Evolutionary conservation across 2,113 vertebrate species (phyloP), one percentile per base, ranked within the genome.

Genomic region (Rutilus rutilus): DNA sequence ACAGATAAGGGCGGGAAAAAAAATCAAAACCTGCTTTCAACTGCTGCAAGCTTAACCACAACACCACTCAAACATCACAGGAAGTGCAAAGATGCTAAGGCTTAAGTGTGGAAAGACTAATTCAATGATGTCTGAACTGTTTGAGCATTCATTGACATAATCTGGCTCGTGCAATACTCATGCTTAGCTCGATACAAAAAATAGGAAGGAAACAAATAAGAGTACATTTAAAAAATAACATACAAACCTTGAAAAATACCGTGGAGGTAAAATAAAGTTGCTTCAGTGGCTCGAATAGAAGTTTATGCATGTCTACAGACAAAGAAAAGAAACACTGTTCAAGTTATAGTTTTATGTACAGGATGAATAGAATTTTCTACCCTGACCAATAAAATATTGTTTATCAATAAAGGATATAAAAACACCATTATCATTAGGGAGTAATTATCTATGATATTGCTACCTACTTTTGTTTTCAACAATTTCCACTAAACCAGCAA

Each of bases 221-320:
- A 23, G 54, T 57, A 57, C 2, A 23, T 57, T 8, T 57, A 23
- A 83, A 54, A 17, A 27, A 84, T 5, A 19, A 54, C 47, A 54
- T 12, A 67, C 76, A 30, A 94, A 99, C 98, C 97, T 99, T 98
- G 89, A 98, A 97, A 93, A 95, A 98, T 87, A 97, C 69, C 0
- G 95, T 96, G 2, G 97, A 98, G 39, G 96, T 97, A 92, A 97
- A 96, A 91, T 98, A 99, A 17, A 99, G 95, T 89, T 96, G 95
- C 90, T 91, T 91, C 89, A 99, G 90, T 1, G 96, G 96, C 87
- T 96, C 94, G 83, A 94, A 97, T 82, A 98, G 91, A 67, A 96
- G 90, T 1, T 87, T 84, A 52, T 93, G 93, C 52, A 97, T 88
- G 87, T 97, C 98, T 99, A 91, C 45, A 95, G 64, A 85, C 21